A percentile compares a stretch with the other conserved stretches of the same genome.
These are phyloP conservation scores for Stigmatopora argus DNA, from an alignment of 2,113 vertebrate genomes.

Conservation along the genomic window DNA sequence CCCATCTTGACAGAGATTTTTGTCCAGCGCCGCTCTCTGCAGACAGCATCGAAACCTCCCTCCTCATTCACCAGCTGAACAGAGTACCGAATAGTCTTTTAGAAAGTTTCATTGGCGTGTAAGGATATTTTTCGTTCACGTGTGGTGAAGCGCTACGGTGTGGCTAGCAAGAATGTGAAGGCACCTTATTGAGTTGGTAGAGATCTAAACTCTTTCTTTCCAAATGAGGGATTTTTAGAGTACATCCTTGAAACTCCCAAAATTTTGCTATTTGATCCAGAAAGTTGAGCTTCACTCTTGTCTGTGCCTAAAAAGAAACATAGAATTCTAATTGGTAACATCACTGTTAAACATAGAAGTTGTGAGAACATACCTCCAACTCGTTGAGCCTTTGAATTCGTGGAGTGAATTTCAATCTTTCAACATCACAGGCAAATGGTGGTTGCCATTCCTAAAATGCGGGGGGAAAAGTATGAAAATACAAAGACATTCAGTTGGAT, in stretches of 20 bases:
- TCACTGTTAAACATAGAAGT: background rate
- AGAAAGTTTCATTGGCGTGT: background rate
- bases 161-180: background rate
- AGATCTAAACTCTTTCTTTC: conserved; percentile 95
- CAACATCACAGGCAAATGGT: conserved; percentile 94
- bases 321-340: conserved; percentile 6
- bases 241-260: conserved; percentile 96
- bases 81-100: conserved; percentile 5
- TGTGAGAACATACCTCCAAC: conserved; percentile 78
- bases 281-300: conserved; percentile 95
- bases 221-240: conserved; percentile 94
- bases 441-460: conserved; percentile 90
- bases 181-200: conserved; percentile 90
- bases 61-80: conserved; percentile 90
- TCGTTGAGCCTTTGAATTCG: conserved; percentile 98
- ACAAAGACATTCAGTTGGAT: background rate
- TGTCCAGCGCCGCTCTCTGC: conserved; percentile 94
- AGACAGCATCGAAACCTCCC: conserved; percentile 90
- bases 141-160: background rate
- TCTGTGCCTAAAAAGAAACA: conserved; percentile 80
- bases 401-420: conserved; percentile 94
- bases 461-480: conserved; percentile 5
- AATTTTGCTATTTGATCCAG: conserved; percentile 98
- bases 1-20: conserved; percentile 94
- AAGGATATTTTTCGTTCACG: background rate